Evolutionary conservation across 2,888 invertebrate species (phyloP), one percentile per base, ranked within the genome.

Genomic region (Myopa testacea): DNA sequence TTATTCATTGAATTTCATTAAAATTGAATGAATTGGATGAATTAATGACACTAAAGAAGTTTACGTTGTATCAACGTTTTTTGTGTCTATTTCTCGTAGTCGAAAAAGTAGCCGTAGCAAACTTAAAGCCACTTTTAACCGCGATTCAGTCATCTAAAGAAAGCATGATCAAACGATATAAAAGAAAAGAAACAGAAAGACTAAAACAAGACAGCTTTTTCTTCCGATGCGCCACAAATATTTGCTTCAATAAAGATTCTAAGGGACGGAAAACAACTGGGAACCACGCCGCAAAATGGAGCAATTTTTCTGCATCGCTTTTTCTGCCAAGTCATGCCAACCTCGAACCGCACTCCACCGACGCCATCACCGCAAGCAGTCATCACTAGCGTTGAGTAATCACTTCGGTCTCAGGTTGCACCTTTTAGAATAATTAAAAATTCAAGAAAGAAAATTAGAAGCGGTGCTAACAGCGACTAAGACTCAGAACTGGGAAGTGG

Each of bases 351-450:
- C 72, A n/a, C 37, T 60, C 60, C 72, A n/a, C 6, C 50, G 34
- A 19, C 38, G 38, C 60, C 38, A n/a, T 26, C 50, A 26, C 62
- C 62, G 7, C 63, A 75, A 75, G 73, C 63, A 79, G 63, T 68
- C 80, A 78, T 79, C 81, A 81, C 82, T 82, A 83, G 79, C 81
- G 82, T 80, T 83, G 82, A 84, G 82, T 84, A 84, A 84, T 85
- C 84, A 82, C 84, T 83, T 84, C 80, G 84, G 84, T 83, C 83
- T 84, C 84, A 84, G 85, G 85, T 84, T 86, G 84, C 83, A 84
- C 85, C 86, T 87, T 85, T 87, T 86, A 85, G 84, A 84, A 84
- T 87, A 88, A 88, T 88, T 88, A 87, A 88, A 87, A 88, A 85
- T 84, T 82, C 83, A 85, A 84, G 85, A 81, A 79, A 80, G 78